Evolutionary conservation across 2,797 vertebrate genomes (phyloP).

Genomic region (Crax fasciolata): DNA sequence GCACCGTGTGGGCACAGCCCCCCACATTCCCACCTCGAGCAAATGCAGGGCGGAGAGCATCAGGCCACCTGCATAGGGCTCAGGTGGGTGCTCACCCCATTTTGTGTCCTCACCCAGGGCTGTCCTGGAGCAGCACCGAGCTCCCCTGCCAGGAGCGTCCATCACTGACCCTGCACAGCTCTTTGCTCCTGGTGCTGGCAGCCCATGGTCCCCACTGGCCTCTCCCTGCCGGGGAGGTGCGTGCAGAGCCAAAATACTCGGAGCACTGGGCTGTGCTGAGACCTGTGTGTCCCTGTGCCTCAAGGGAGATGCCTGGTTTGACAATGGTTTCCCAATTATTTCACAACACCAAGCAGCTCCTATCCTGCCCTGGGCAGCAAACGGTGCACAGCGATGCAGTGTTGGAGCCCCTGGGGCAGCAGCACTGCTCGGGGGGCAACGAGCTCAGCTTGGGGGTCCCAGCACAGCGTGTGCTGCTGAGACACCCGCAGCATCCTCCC

Average conservation of each 20-base stretch:
- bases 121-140: neutral
- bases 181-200: neutral
- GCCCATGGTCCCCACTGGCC: neutral
- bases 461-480: neutral
- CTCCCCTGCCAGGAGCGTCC: neutral
- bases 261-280: neutral
- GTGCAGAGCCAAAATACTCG: neutral
- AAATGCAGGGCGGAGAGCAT: neutral
- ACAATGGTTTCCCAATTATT: neutral
- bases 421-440: neutral
- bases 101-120: neutral
- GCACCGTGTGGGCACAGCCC: rapidly evolving
- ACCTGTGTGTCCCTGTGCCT: neutral
- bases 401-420: too few species aligned
- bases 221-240: neutral
- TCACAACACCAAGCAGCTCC: neutral
- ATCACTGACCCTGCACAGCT: neutral
- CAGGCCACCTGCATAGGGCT: rapidly evolving
- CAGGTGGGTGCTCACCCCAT: neutral
- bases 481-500: rapidly evolving
- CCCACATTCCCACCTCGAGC: neutral
- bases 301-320: too few species aligned
- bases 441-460: too few species aligned
- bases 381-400: rapidly evolving
- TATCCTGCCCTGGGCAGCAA: neutral